Evolutionary conservation across 2,888 invertebrate genomes (phyloP).

Genomic region (Crioceris asparagi): DNA sequence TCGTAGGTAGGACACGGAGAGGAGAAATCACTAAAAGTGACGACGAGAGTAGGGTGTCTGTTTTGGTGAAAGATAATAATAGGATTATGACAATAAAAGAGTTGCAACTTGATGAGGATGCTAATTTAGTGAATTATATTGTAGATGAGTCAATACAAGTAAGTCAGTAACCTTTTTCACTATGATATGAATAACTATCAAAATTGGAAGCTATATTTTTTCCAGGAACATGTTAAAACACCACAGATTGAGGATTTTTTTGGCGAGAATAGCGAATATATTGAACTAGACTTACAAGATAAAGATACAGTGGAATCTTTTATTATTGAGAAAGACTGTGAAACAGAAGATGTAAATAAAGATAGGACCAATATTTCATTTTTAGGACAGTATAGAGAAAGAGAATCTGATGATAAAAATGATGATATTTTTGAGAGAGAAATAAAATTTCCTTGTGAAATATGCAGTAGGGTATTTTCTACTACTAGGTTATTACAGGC

Average conservation of each 20-base stretch:
- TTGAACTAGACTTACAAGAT: conserved; percentile 10
- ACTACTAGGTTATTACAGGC: conserved; percentile 8
- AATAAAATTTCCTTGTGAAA: conserved; percentile 13
- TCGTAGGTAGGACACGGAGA: conserved; percentile 12
- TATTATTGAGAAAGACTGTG: conserved; percentile 8
- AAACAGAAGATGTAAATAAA: conserved; percentile 2
- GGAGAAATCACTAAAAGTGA: too few relatives aligned
- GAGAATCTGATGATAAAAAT: conserved; percentile 3
- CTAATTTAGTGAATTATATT: conserved; percentile 10
- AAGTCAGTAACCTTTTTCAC: too few relatives aligned
- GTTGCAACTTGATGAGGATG: conserved; percentile 10
- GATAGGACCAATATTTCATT: conserved; percentile 3
- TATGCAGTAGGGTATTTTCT: conserved; percentile 16
- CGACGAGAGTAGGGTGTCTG: not conserved
- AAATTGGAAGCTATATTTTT: too few relatives aligned
- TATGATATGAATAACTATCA: too few relatives aligned
- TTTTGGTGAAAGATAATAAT: conserved; percentile 5
- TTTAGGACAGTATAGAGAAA: conserved; percentile 4
- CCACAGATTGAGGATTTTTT: too few relatives aligned
- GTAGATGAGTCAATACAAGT: conserved; percentile 6
- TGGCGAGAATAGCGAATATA: conserved; percentile 8
- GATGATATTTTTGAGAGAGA: conserved; percentile 13
- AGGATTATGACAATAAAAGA: conserved; percentile 8
- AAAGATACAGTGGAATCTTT: conserved; percentile 11
- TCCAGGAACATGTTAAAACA: too few relatives aligned